A percentile compares a stretch with the other conserved stretches of the same genome.
phyloP scores from a whole-genome alignment of 2,113 vertebrate genomes.

The Numenius arquata region DNA sequence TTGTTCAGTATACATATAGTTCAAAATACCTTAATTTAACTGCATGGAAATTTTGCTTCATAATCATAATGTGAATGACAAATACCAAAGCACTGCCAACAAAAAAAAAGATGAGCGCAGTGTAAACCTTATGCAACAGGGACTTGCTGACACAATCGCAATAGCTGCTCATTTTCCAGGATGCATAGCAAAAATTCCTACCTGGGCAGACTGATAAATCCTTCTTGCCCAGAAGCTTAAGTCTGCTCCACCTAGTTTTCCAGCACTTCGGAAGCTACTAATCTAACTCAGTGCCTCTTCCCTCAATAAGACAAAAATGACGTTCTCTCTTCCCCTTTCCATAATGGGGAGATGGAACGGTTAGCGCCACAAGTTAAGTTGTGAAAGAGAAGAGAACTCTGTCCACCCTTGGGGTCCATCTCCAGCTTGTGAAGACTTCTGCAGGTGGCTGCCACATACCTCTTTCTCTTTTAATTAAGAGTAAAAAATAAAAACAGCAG shows the following conservation, averaged over 20 bases:
- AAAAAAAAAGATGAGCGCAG: background rate
- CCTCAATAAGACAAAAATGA: background rate
- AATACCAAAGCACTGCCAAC: background rate
- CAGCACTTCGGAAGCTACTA: background rate
- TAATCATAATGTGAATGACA: background rate
- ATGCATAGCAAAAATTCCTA: background rate
- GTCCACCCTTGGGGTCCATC: background rate
- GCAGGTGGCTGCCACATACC: background rate
- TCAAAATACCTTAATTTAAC: background rate
- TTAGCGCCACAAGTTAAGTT: fast-evolving
- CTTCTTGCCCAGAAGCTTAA: background rate
- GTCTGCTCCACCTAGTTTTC: background rate
- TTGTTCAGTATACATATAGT: background rate
- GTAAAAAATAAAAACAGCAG: background rate
- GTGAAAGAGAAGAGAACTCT: background rate
- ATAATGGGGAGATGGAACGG: fast-evolving
- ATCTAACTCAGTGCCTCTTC: background rate
- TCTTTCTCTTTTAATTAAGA: background rate
- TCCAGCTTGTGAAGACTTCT: background rate
- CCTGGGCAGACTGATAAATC: background rate
- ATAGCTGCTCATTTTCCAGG: background rate
- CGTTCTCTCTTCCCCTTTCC: background rate
- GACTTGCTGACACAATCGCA: background rate
- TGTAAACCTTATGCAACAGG: background rate
- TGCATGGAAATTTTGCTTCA: background rate